Evolutionary conservation across 2,113 vertebrate species (phyloP).

Genomic region (Ascaphus truei): DNA sequence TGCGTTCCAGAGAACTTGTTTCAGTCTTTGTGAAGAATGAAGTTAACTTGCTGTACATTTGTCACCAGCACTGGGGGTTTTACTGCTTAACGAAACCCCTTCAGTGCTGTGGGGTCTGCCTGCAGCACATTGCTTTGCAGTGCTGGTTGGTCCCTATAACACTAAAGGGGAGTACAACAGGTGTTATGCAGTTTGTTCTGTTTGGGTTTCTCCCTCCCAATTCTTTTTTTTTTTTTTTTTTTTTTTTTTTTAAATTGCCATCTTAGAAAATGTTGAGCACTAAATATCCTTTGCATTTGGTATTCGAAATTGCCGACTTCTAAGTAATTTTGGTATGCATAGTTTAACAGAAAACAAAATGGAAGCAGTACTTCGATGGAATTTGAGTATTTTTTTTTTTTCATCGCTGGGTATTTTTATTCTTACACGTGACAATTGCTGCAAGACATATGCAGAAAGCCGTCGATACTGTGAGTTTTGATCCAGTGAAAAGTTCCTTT

Average conservation of each 20-base stretch:
- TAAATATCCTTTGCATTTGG: too few relatives aligned
- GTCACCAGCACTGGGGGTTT: conserved; percentile 86
- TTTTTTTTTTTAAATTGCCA: conserved; percentile 48
- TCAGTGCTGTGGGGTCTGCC: conserved; percentile 16
- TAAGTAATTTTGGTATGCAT: conserved; percentile 68
- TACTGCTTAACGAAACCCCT: conserved; percentile 58
- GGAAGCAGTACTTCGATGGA: conserved; percentile 70
- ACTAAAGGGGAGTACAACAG: not conserved
- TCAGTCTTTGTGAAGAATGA: conserved; percentile 76
- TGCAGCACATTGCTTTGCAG: not conserved
- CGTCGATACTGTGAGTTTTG: conserved; percentile 83
- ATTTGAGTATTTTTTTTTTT: conserved; percentile 74
- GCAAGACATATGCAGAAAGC: conserved; percentile 70
- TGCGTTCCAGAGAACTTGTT: conserved; percentile 64
- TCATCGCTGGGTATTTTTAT: conserved; percentile 73
- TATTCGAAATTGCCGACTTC: conserved; percentile 73
- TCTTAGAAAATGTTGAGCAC: conserved; percentile 65
- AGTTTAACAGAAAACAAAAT: conserved; percentile 60
- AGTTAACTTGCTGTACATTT: conserved; percentile 77
- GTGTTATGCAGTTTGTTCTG: not conserved
- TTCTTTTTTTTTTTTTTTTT: not conserved
- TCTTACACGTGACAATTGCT: conserved; percentile 81
- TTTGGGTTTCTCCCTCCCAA: too few relatives aligned
- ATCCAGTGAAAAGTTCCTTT: conserved; percentile 62
- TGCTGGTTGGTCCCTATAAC: not conserved